Conservation (phyloP, 2,888 invertebrate species). For the Euphydryas editha region DNA sequence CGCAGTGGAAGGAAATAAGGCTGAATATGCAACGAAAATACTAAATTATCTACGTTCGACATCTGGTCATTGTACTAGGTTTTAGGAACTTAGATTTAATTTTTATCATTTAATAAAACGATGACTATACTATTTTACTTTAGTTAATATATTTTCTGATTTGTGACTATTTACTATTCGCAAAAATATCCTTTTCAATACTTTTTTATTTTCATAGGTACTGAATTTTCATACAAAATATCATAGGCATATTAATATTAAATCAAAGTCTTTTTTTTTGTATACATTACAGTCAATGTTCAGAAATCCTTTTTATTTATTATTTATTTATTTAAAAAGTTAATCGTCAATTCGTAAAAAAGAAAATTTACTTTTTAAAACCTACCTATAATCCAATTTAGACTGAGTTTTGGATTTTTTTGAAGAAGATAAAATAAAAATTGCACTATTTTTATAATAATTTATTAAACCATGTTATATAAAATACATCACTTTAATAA, state of each 20-base stretch:
- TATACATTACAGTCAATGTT: not conserved
- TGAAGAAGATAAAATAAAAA: not conserved
- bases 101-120: conserved; percentile 22
- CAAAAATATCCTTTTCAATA: not conserved
- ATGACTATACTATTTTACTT: not conserved
- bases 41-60: conserved; percentile 16
- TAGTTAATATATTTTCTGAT: not conserved
- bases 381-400: too few species aligned
- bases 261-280: not conserved
- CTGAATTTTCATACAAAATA: not conserved
- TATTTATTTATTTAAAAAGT: too few species aligned
- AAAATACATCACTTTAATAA: not conserved
- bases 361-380: too few species aligned
- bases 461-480: not conserved
- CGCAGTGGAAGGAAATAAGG: conserved; percentile 32
- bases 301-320: too few species aligned
- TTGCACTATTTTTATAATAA: not conserved
- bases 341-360: too few species aligned
- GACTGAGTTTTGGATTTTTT: not conserved
- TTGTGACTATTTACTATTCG: too few species aligned
- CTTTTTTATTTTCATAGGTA: too few species aligned
- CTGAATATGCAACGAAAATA: conserved; percentile 1
- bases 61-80: conserved; percentile 51
- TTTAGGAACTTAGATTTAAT: conserved; percentile 58
- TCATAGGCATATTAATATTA: not conserved